These are phyloP conservation scores for Ecdyonurus torrentis DNA, from an alignment of 2,888 invertebrate genomes.

Conservation along the genomic window DNA sequence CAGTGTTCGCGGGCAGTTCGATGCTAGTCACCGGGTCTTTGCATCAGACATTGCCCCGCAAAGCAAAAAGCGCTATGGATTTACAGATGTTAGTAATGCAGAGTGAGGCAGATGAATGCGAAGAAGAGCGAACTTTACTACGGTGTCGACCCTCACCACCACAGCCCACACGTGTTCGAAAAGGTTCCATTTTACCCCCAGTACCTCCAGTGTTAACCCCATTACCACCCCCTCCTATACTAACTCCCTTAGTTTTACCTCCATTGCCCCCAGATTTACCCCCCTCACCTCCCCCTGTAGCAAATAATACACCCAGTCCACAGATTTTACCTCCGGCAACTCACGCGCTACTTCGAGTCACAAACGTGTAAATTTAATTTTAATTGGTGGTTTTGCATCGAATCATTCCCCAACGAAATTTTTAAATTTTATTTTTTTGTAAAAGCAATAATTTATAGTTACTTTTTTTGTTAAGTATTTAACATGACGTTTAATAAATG, in stretches of 20 bases:
- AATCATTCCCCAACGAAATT: too few species aligned
- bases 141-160: not conserved
- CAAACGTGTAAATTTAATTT: not conserved
- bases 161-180: not conserved
- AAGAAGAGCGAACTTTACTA: not conserved
- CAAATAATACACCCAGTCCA: not conserved
- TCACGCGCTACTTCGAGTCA: not conserved
- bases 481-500: too few species aligned
- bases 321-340: not conserved
- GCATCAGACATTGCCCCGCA: conserved; percentile 46
- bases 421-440: too few species aligned
- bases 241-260: not conserved
- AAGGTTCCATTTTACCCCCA: not conserved
- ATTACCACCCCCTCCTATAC: not conserved
- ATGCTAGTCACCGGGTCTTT: conserved; percentile 38
- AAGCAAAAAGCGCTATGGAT: conserved; percentile 70
- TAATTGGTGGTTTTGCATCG: too few species aligned
- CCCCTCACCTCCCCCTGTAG: too few species aligned
- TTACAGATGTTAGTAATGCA: conserved; percentile 53
- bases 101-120: too few species aligned
- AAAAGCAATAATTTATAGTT: too few species aligned
- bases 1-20: conserved; percentile 65
- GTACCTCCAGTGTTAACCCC: not conserved
- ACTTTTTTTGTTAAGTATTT: too few species aligned
- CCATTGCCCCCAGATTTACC: not conserved